phyloP scores from a whole-genome alignment of 2,113 vertebrate species.

The Brevimyrus niger region DNA sequence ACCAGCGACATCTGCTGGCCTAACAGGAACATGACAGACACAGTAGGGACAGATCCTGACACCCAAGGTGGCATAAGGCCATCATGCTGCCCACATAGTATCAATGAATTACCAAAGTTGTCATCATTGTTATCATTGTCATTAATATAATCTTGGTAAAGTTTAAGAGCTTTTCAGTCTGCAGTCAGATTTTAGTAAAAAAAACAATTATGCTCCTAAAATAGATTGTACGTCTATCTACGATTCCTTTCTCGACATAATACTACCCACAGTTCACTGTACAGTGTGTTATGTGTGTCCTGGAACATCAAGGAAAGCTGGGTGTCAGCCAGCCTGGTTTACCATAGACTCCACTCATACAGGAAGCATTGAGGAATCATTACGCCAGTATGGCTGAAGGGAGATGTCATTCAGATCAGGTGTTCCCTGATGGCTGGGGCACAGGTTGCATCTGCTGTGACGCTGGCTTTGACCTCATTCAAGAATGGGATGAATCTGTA shows the following conservation, averaged over 20 bases:
- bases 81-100: neutral
- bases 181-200: neutral
- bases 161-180: neutral
- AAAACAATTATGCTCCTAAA: neutral
- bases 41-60: neutral
- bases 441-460: neutral
- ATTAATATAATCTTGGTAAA: neutral
- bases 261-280: neutral
- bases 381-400: neutral
- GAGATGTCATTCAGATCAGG: no score
- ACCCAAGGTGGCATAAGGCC: neutral
- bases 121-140: neutral
- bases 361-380: neutral
- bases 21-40: neutral
- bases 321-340: neutral
- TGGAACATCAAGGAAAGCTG: neutral
- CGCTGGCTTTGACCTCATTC: neutral
- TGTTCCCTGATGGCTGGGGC: neutral
- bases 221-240: neutral
- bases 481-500: neutral
- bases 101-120: neutral
- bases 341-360: neutral
- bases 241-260: neutral
- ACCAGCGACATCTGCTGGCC: neutral
- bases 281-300: neutral